phyloP scores from a whole-genome alignment of 2,888 invertebrate genomes.

The Ceriagrion tenellum region DNA sequence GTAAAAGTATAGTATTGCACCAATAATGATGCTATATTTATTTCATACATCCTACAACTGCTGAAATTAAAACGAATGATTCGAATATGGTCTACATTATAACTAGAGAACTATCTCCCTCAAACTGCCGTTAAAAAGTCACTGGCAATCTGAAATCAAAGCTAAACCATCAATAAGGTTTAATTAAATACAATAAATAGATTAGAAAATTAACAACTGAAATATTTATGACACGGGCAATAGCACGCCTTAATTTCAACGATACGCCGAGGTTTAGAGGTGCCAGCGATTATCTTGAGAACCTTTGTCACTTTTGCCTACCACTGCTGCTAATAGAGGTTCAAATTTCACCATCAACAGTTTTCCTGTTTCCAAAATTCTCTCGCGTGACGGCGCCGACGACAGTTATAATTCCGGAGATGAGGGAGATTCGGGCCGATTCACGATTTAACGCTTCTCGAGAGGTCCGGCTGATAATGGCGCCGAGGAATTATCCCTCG shows the following conservation, averaged over 20 bases:
- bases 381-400: neutral
- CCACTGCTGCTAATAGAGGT: neutral
- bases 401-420: slow-evolving; percentile 8
- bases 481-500: neutral
- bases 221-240: neutral
- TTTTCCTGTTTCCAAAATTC: neutral
- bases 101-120: too few species aligned
- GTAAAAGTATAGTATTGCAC: too few species aligned
- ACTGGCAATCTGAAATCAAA: neutral
- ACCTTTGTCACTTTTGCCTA: neutral
- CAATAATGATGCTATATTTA: too few species aligned
- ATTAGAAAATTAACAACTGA: neutral
- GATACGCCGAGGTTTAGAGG: neutral
- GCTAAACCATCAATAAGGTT: neutral
- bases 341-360: neutral
- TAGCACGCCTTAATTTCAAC: neutral
- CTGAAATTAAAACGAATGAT: too few species aligned
- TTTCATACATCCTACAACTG: too few species aligned
- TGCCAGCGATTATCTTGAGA: neutral
- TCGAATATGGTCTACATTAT: too few species aligned
- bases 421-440: neutral
- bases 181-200: neutral
- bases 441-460: neutral
- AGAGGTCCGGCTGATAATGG: neutral
- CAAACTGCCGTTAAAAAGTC: too few species aligned